Conservation (phyloP, 1,140 invertebrate species). For the Polyergus mexicanus region DNA sequence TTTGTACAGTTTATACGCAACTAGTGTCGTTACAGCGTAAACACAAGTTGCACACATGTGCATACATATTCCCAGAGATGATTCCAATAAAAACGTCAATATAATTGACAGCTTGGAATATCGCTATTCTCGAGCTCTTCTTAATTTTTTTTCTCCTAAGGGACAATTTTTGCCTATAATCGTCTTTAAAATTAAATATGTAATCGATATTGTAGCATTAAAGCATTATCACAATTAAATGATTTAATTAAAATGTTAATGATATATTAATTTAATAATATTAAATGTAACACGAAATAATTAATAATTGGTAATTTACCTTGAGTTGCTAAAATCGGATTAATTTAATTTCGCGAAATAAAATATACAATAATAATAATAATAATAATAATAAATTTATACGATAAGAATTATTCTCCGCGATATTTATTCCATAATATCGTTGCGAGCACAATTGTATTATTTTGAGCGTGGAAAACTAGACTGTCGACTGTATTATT, state of each 20-base stretch:
- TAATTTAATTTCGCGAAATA: background rate
- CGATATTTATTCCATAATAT: constrained; percentile 1
- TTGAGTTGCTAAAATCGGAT: background rate
- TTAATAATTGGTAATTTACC: background rate
- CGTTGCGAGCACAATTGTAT: background rate
- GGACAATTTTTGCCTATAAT: background rate
- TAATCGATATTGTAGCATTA: background rate
- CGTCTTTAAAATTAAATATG: background rate
- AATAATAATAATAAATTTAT: constrained; percentile 13
- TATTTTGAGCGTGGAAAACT: background rate
- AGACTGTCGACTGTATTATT: constrained; percentile 8
- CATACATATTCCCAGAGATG: constrained; percentile 5
- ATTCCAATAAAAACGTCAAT: constrained; percentile 53
- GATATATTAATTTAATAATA: no score
- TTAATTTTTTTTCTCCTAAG: background rate
- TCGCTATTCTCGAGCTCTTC: background rate
- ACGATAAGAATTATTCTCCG: background rate
- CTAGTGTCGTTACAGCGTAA: constrained; percentile 56
- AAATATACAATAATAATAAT: background rate
- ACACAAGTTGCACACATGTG: constrained; percentile 46
- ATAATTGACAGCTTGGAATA: constrained; percentile 30
- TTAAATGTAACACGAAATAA: background rate
- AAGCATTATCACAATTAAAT: constrained; percentile 10
- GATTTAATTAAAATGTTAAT: background rate
- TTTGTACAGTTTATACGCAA: constrained; percentile 45